phyloP scores from a whole-genome alignment of 2,113 vertebrate species.

The Trinectes maculatus region DNA sequence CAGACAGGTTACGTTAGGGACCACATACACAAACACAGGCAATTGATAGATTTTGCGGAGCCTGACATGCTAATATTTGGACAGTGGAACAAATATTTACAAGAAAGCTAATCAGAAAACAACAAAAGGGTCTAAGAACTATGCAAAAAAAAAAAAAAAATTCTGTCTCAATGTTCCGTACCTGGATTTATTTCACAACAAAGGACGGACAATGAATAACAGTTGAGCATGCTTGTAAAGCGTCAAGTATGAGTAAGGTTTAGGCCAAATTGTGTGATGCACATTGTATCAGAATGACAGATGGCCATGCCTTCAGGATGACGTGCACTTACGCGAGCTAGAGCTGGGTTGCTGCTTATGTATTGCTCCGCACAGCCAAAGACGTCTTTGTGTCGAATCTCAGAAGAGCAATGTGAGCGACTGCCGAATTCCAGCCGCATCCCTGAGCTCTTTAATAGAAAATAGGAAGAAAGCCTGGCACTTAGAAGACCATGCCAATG shows the following conservation, averaged over 20 bases:
- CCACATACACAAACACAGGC: conserved; percentile 1
- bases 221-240: background rate
- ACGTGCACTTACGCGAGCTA: background rate
- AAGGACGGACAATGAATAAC: background rate
- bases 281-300: conserved; percentile 23
- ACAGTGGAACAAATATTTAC: background rate
- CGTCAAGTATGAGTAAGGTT: conserved; percentile 6
- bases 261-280: conserved; percentile 15
- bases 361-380: conserved; percentile 30
- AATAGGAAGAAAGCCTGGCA: conserved; percentile 44
- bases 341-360: conserved; percentile 15
- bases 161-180: background rate
- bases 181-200: conserved; percentile 17
- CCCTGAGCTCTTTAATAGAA: conserved; percentile 70
- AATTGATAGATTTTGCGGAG: background rate
- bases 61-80: background rate
- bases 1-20: background rate
- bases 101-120: background rate
- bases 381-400: conserved; percentile 30
- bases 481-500: conserved; percentile 49
- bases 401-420: conserved; percentile 29
- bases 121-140: background rate
- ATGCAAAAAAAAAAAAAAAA: background rate
- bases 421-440: conserved; percentile 46
- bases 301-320: conserved; percentile 49